Conservation (phyloP, 2,113 vertebrate species). For the Morone saxatilis region DNA sequence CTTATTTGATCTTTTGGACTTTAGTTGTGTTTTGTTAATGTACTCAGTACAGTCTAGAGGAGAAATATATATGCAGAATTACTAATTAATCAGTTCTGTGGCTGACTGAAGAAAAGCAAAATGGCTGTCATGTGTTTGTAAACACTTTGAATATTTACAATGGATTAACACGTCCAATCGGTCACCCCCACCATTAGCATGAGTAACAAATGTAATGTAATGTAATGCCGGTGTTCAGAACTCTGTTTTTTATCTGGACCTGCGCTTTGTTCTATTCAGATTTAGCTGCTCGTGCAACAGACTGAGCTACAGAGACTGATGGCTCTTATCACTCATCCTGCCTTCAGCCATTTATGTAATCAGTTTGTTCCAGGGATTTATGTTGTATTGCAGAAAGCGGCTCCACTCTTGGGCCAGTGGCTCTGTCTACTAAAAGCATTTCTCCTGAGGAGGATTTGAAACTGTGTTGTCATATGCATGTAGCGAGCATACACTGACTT, state of each 20-base stretch:
- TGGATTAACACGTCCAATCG: no score
- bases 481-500: neutral
- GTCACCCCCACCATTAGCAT: neutral
- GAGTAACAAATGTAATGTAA: neutral
- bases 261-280: neutral
- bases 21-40: neutral
- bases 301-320: neutral
- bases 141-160: neutral
- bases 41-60: neutral
- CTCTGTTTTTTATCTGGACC: neutral
- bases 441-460: constrained; percentile 43
- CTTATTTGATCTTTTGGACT: neutral
- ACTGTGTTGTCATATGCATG: constrained; percentile 25
- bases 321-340: constrained; percentile 18
- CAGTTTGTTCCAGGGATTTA: constrained; percentile 67
- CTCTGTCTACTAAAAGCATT: constrained; percentile 45
- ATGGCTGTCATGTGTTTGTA: neutral
- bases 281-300: neutral
- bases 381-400: constrained; percentile 46
- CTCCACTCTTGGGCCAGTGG: constrained; percentile 13
- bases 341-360: constrained; percentile 71
- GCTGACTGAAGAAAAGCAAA: neutral
- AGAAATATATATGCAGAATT: neutral
- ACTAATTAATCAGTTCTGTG: neutral
- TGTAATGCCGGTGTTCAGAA: constrained; percentile 9